Evolutionary conservation across 2,888 invertebrate species (phyloP), one percentile per base, ranked within the genome.

Genomic region (Carpatolechia fugitivella): DNA sequence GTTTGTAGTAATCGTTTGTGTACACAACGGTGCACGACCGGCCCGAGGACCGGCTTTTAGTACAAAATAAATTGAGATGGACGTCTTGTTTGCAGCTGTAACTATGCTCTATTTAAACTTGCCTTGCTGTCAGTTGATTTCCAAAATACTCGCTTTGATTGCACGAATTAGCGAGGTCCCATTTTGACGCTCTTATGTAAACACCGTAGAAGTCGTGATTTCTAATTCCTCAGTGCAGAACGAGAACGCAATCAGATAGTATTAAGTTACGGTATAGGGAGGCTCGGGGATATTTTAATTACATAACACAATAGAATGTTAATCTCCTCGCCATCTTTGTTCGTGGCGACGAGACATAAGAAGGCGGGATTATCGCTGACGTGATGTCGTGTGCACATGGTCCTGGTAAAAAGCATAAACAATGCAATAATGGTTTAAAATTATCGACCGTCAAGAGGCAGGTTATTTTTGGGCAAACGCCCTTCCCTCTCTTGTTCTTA

Each of bases 401-500:
- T 73, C 40, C 48, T 52, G 18, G n/a, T n/a, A n/a, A n/a, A n/a
- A n/a, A 33, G 65, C 68, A 60, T 74, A 70, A 68, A 74, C 74
- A 70, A n/a, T n/a, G n/a, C 68, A 63, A n/a, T n/a, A n/a, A n/a
- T n/a, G 64, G 79, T 76, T 76, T 83, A 82, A 79, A 81, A 80
- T 76, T 74, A 76, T 74, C 72, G 68, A 70, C 63, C 72, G 76
- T 71, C 72, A 72, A 20, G 40, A 33, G 35, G 11, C 20, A 66
- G 73, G 76, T 71, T 89, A 88, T 88, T 88, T 44, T 87, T 65
- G 66, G 80, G 83, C 79, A 62, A 77, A 68, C 72, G 76, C 72
- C 74, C 77, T 73, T 76, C 40, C 50, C 50, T 24, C 73, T 76
- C 73, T 79, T 80, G 76, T 80, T 79, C 71, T 78, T 74, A 70